phyloP scores from a whole-genome alignment of 37 sponge, comb jelly and placozoan species.

The Hormiphora californensis region DNA sequence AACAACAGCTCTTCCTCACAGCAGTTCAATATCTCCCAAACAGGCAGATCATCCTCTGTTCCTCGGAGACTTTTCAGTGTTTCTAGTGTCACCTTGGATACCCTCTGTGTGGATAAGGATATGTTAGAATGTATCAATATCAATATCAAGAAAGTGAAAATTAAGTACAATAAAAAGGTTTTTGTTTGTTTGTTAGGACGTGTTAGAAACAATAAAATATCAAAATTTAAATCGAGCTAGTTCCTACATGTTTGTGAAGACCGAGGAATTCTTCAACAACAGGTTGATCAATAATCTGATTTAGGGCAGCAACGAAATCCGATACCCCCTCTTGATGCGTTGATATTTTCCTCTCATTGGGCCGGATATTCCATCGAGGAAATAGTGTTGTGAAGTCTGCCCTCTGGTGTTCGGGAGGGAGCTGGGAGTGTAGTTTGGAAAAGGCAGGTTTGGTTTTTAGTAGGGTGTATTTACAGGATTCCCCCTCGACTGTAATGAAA shows the following conservation, averaged over 20 bases:
- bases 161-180: background rate
- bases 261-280: background rate
- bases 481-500: too few species aligned
- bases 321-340: background rate
- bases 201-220: background rate
- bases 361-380: conserved; percentile 1
- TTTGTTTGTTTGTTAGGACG: background rate
- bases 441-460: too few species aligned
- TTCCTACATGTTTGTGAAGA: background rate
- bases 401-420: too few species aligned
- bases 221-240: too few species aligned
- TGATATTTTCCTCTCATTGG: background rate
- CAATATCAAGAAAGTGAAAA: too few species aligned
- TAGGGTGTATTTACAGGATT: too few species aligned
- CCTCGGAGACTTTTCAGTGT: background rate
- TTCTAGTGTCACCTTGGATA: too few species aligned
- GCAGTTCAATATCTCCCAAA: conserved; percentile 11
- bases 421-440: too few species aligned
- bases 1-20: conserved; percentile 20
- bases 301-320: background rate
- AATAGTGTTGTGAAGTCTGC: background rate
- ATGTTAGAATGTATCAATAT: too few species aligned
- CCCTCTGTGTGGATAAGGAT: too few species aligned
- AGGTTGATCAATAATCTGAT: background rate
- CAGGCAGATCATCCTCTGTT: background rate